Evolutionary conservation across 2,888 invertebrate species (phyloP), one percentile per base, ranked within the genome.

Genomic region (Choreutis nemorana): DNA sequence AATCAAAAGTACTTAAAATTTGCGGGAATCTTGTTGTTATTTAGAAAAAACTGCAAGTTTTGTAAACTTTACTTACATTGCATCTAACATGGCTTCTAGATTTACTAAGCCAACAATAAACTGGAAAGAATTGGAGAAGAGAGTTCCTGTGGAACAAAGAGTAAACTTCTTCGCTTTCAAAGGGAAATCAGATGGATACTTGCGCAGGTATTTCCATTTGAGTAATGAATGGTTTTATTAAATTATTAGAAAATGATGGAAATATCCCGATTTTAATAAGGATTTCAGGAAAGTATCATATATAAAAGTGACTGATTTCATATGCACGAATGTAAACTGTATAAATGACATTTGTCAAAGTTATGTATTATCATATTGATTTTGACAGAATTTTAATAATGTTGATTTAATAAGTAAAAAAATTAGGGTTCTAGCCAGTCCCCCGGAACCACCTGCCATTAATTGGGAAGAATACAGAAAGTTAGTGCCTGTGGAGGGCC

Each of bases 391-490:
- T n/a, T n/a, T n/a, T n/a, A n/a, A n/a, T n/a, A n/a, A n/a, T n/a
- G n/a, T n/a, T n/a, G n/a, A n/a, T 18, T 18, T 18, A 6, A 18
- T 5, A 18, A 18, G 18, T 18, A 6, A 4, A 8, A 11, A 18
- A 20, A 28, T 22, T 28, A 77, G 77, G 26, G 64, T 75, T 1
- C 34, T 40, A 11, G 40, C 57, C 2, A 60, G 50, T 35, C 72
- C 77, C 1, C 40, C 51, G 0, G 56, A 58, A 12, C 52, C 65
- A 2, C 75, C 77, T 0, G 53, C 56, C 44, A 72, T 78, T 13
- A 46, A 75, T 24, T 78, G 77, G 77, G 68, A 57, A 0, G 37
- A 43, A 4, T 77, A 71, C 35, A 39, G 52, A 9, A 67, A 68
- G 32, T 16, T 36, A 1, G 56, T 73, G 1, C 65, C 70, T 1